Evolutionary conservation across 2,113 vertebrate species (phyloP), one percentile per base, ranked within the genome.

Genomic region (Stigmatopora argus): DNA sequence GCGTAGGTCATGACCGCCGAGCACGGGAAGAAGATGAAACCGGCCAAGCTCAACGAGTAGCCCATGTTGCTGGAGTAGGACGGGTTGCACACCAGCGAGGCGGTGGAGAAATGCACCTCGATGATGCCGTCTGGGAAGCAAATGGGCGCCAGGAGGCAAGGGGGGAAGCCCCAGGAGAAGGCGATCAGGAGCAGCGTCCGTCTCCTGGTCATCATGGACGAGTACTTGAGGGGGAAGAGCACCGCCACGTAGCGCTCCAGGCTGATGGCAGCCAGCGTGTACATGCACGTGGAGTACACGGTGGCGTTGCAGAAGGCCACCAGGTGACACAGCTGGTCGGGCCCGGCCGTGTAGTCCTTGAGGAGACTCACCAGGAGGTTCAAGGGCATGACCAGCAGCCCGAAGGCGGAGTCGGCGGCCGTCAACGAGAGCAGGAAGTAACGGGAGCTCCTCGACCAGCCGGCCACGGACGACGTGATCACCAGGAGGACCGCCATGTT

Each of bases 1-100:
- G 91, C 89, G 60, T 83, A 91, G 0, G 92, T 91, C 89, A 94
- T 91, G 72, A 91, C 65, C 45, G 87, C 75, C 4, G 92, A 92
- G 69, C 92, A 92, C 0, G 92, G 93, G 71, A 92, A 93, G 77
- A 93, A 94, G 57, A 94, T 91, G 12, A 92, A 58, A 18, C 83
- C 85, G 0, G 88, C 90, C 67, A 94, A 69, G 41, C 85, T 73
- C 0, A 92, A 71, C 14, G 91, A 91, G 81, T 93, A 93, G 1
- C 58, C 52, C 0, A 87, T 77, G 44, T 93, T 93, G 13, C 88
- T 92, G 21, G 90, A 91, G 70, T 93, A 94, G 62, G 90, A 84
- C 1, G 92, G 92, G 17, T 93, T 93, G 74, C 92, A 94, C 26
- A 92, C 90, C 67, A 94, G 84, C 0, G 93, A 93, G 0, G 92